Conservation (phyloP, 2,888 invertebrate species). For the Amphiduros pacificus region DNA sequence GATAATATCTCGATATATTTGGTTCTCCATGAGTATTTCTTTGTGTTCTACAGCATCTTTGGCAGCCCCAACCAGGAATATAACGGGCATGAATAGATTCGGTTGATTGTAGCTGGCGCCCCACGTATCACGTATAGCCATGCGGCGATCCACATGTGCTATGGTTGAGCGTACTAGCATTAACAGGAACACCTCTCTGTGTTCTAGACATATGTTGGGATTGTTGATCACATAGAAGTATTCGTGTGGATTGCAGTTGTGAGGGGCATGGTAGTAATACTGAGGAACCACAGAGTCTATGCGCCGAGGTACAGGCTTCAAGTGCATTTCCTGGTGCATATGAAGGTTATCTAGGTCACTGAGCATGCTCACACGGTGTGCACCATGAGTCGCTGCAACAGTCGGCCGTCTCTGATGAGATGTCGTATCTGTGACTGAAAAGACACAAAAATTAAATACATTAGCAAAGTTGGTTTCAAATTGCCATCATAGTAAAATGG, state of each 20-base stretch:
- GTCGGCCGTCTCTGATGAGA: too few relatives aligned
- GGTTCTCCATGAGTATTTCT: conserved; percentile 5
- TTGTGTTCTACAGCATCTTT: background rate
- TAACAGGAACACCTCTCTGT: conserved; percentile 1
- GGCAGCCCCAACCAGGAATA: conserved; percentile 6
- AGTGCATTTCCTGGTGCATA: background rate
- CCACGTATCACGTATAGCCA: conserved; percentile 10
- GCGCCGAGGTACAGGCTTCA: background rate
- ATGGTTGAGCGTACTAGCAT: background rate
- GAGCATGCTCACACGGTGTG: background rate
- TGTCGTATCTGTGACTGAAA: too few relatives aligned
- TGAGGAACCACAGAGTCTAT: conserved; percentile 3
- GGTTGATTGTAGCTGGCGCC: conserved; percentile 5
- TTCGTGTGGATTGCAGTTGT: background rate
- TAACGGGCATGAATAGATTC: background rate
- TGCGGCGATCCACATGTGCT: conserved; percentile 3
- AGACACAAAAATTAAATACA: too few relatives aligned
- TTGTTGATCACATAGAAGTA: conserved; percentile 8
- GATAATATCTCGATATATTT: conserved; percentile 8
- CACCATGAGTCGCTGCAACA: background rate
- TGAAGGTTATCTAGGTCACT: background rate
- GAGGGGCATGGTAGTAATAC: conserved; percentile 5
- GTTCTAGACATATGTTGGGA: conserved; percentile 5
- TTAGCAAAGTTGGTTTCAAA: too few relatives aligned
- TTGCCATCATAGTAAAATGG: too few relatives aligned